Evolutionary conservation across 2,113 vertebrate genomes (phyloP), one percentile per base, ranked within the genome.

Genomic region (Nipponia nippon): DNA sequence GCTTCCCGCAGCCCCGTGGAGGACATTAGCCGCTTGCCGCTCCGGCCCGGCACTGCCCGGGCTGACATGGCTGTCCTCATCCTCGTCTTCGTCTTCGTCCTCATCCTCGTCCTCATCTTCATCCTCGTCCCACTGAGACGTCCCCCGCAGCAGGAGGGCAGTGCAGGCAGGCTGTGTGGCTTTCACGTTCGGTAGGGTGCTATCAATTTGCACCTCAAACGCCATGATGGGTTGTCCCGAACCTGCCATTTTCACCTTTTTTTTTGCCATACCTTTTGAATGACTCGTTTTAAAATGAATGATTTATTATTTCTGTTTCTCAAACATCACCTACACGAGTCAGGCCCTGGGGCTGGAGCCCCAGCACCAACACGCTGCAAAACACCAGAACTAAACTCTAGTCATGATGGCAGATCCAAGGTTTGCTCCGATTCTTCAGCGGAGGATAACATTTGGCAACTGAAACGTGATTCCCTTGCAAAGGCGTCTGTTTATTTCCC

Each of bases 251-350:
- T 59, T 69, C 27, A 50, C 75, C 27, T 8, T 42, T 59, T 52
- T 44, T 91, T 87, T 65, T 65, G 84, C 94, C 44, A 9, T 62
- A 14, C 75, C 84, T 49, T 47, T 65, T 83, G 83, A 95, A 97
- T 96, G 61, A 73, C 96, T 95, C n/a, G 94, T 89, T 80, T 66
- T 49, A 7, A 76, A 61, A 94, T 94, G 46, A 96, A 97, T 95
- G 89, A 95, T 83, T 93, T 83, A 16, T 63, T 44, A 93, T 80
- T 96, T 90, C 97, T 87, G 12, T 90, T 91, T 63, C 88, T 94
- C 78, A 75, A 76, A 92, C 66, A 59, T 63, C 90, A 17, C 42
- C 18, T 15, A 53, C 66, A 49, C 58, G 36, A 69, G 87, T 72
- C 66, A 49, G 91, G 88, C 80, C 36, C 53, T 56, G 3, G 5